These are phyloP conservation scores for Nycticorax nycticorax DNA, from an alignment of 2,113 vertebrate species.

Conservation along the genomic window DNA sequence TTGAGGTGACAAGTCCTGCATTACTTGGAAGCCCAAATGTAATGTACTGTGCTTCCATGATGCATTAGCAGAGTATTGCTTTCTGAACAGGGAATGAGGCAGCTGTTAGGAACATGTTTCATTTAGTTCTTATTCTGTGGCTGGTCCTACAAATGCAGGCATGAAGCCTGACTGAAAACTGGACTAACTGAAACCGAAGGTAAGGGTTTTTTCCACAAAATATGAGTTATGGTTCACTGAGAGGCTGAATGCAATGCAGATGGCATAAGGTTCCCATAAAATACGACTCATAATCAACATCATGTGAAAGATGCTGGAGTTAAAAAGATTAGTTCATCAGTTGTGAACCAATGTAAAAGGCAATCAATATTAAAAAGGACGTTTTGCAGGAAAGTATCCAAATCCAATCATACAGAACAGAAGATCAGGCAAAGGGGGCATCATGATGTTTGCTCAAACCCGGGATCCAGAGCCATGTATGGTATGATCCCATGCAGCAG, in stretches of 20 bases:
- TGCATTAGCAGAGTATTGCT: neutral
- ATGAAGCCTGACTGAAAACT: neutral
- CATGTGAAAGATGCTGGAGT: neutral
- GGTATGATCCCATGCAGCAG: neutral
- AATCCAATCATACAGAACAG: neutral
- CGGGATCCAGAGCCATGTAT: neutral
- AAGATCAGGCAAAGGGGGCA: neutral
- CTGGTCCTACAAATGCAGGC: neutral
- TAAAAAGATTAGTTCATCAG: neutral
- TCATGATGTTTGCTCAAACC: neutral
- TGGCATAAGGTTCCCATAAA: neutral
- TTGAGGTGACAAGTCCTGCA: neutral
- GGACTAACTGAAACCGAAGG: neutral
- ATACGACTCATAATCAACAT: neutral
- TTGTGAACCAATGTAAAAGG: neutral
- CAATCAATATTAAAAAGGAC: neutral
- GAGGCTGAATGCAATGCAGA: neutral
- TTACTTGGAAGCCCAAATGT: neutral
- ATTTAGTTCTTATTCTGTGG: neutral
- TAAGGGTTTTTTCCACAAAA: neutral
- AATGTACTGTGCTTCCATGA: neutral
- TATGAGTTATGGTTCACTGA: neutral
- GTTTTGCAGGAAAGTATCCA: neutral
- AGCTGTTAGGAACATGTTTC: neutral
- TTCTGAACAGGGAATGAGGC: neutral